Conservation (phyloP, 2,888 invertebrate genomes). For the Alentia gelatinosa region DNA sequence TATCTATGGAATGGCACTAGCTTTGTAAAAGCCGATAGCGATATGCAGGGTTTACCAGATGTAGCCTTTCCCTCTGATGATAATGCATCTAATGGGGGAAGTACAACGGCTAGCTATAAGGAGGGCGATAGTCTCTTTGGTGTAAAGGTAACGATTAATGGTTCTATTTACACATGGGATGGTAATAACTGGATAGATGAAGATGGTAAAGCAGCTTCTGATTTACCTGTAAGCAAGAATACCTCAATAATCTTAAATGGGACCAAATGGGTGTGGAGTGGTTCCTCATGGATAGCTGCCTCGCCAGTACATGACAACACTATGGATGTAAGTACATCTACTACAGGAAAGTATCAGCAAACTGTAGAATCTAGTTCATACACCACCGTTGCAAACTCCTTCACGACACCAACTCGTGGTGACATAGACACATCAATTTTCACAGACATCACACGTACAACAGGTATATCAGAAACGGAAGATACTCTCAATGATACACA, state of each 20-base stretch:
- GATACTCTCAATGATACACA: too few relatives aligned
- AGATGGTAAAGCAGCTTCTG: background rate
- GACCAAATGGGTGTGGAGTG: background rate
- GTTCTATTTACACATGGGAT: background rate
- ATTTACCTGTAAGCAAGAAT: background rate
- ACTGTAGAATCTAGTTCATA: background rate
- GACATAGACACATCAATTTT: background rate
- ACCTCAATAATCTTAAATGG: background rate
- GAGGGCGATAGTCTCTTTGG: background rate
- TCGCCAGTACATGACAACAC: too few relatives aligned
- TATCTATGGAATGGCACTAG: background rate
- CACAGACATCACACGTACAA: background rate
- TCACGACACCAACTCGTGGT: background rate
- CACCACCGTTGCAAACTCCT: background rate
- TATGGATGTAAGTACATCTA: too few relatives aligned
- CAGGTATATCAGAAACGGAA: background rate
- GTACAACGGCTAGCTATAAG: background rate
- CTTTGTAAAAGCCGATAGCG: background rate
- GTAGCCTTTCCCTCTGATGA: background rate
- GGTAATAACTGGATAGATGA: background rate
- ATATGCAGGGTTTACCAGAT: background rate
- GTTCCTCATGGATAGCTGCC: constrained; percentile 32
- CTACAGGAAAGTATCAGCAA: too few relatives aligned
- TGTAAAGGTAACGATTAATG: background rate
- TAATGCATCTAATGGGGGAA: background rate